Conservation (phyloP, 2,888 invertebrate genomes). For the Bembecia ichneumoniformis region DNA sequence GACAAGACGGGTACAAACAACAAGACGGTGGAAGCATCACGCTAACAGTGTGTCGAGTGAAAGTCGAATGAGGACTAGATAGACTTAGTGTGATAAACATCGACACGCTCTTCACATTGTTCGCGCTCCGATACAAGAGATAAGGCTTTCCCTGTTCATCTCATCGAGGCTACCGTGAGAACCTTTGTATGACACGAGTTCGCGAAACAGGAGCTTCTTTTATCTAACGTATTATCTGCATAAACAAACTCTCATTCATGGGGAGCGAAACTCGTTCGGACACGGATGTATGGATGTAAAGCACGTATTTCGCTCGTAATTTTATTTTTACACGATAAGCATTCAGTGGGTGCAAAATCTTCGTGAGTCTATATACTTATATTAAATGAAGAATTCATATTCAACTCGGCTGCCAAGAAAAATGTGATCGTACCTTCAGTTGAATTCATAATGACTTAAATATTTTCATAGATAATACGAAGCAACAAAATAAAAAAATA, state of each 20-base stretch:
- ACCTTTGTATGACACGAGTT: constrained; percentile 38
- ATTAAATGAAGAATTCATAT: not conserved
- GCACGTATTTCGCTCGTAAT: constrained; percentile 3
- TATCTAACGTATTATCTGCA: constrained; percentile 31
- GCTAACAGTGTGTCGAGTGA: constrained; percentile 11
- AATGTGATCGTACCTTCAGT: not conserved
- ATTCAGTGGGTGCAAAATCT: constrained; percentile 1
- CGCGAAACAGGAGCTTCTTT: constrained; percentile 42
- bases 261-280: not conserved
- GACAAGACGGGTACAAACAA: constrained; percentile 31
- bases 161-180: constrained; percentile 62
- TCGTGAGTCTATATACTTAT: not conserved
- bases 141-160: constrained; percentile 61
- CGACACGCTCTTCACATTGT: constrained; percentile 66
- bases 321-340: constrained; percentile 5
- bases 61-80: constrained; percentile 34
- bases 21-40: constrained; percentile 38
- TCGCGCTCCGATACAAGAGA: constrained; percentile 60
- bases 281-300: constrained; percentile 3
- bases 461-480: not conserved
- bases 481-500: not conserved
- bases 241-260: constrained; percentile 12
- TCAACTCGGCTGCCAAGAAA: not conserved
- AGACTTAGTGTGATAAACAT: constrained; percentile 52
- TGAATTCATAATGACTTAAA: not conserved